phyloP scores from a whole-genome alignment of 1,140 invertebrate genomes.

The Pygmarrhopalites habei region DNA sequence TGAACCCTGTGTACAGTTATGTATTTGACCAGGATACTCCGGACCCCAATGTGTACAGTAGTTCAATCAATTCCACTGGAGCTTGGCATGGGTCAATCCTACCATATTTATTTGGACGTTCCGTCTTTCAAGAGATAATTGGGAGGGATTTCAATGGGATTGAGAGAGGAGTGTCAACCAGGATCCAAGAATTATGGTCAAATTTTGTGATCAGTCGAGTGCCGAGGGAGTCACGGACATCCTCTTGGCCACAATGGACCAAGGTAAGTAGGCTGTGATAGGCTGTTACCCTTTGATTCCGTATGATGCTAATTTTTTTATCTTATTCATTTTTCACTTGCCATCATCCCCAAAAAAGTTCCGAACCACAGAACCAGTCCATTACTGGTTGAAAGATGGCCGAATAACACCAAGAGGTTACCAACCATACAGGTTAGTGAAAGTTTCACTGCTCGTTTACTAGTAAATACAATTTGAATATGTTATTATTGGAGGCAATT shows the following conservation, averaged over 20 bases:
- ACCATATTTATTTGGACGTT: slow-evolving; percentile 56
- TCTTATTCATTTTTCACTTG: no score
- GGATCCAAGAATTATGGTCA: slow-evolving; percentile 35
- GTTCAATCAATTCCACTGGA: slow-evolving; percentile 40
- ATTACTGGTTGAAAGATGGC: slow-evolving; percentile 32
- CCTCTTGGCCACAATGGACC: slow-evolving; percentile 35
- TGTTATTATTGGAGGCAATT: no score
- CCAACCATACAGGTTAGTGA: slow-evolving; percentile 36
- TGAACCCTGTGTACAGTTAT: slow-evolving; percentile 37
- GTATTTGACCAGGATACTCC: slow-evolving; percentile 40
- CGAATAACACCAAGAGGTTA: slow-evolving; percentile 31
- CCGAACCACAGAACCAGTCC: slow-evolving; percentile 10
- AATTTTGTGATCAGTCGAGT: slow-evolving; percentile 26
- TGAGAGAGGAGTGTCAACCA: slow-evolving; percentile 23
- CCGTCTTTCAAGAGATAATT: slow-evolving; percentile 45
- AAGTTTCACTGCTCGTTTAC: no score
- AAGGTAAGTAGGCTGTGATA: no score
- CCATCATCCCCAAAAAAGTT: no score
- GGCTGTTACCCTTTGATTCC: no score
- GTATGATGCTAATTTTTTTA: no score
- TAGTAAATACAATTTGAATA: no score
- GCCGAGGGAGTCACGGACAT: slow-evolving; percentile 14
- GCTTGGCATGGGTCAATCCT: slow-evolving; percentile 57
- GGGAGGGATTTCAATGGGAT: slow-evolving; percentile 36
- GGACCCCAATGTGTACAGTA: slow-evolving; percentile 44